A percentile compares a stretch with the other conserved stretches of the same genome.
phyloP scores from a whole-genome alignment of 2,797 vertebrate species.

The Urosaurus nigricauda region DNA sequence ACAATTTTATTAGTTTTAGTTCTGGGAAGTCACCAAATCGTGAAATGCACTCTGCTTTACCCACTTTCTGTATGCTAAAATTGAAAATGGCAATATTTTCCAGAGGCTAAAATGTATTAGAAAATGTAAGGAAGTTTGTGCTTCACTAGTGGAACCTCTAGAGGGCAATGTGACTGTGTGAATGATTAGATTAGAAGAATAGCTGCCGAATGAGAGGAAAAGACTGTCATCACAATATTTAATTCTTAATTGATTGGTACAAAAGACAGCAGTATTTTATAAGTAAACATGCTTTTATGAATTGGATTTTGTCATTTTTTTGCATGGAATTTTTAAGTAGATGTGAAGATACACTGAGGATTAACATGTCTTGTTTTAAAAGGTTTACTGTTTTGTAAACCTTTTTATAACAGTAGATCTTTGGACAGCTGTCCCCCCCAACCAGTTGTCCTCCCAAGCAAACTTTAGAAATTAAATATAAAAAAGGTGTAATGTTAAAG shows the following conservation, averaged over 20 bases:
- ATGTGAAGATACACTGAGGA: not conserved
- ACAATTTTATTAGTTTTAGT: too few relatives aligned
- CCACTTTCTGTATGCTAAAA: not conserved
- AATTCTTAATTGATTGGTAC: not conserved
- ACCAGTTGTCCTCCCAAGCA: too few relatives aligned
- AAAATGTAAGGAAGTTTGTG: not conserved
- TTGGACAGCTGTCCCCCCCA: not conserved
- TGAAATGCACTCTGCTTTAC: not conserved
- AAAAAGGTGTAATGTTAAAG: not conserved
- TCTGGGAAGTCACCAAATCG: not conserved
- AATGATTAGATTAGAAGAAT: not conserved
- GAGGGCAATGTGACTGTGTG: constrained; percentile 21
- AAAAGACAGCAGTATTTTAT: not conserved
- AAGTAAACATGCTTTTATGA: not conserved
- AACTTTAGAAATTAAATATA: not conserved
- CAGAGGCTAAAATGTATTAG: not conserved
- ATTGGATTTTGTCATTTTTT: not conserved
- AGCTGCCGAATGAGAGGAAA: not conserved
- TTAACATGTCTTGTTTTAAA: not conserved
- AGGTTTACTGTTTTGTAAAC: not conserved
- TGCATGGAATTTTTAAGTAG: not conserved
- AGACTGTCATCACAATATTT: not conserved
- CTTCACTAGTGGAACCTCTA: not conserved
- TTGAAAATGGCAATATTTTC: not conserved
- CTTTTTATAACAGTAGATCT: not conserved